Percentiles rank a stretch among this genome's conserved stretches.
phyloP scores from a whole-genome alignment of 1,140 invertebrate genomes.

The Trichogramma pretiosum region DNA sequence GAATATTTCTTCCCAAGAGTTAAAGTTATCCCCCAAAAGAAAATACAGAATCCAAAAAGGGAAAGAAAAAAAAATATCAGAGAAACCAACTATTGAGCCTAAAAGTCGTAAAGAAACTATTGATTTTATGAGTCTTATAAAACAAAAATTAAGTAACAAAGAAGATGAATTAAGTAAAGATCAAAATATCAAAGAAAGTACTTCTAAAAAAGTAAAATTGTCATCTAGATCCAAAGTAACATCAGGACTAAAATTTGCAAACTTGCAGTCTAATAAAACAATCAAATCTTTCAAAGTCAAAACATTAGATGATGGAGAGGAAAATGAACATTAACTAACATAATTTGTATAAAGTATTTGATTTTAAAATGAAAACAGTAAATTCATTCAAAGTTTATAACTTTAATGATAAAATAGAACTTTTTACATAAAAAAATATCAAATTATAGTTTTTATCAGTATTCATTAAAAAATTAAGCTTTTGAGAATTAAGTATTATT shows the following conservation, averaged over 20 bases:
- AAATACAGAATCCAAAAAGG: background rate
- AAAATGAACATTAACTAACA: too few relatives aligned
- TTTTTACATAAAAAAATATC: background rate
- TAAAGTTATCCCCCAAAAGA: constrained; percentile 5
- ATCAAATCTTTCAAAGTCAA: background rate
- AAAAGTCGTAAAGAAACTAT: constrained; percentile 12
- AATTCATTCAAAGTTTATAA: too few relatives aligned
- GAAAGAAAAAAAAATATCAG: constrained; percentile 5
- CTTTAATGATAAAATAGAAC: too few relatives aligned
- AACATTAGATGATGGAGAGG: too few relatives aligned
- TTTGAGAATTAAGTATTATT: too few relatives aligned
- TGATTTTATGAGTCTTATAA: constrained; percentile 37
- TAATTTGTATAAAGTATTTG: too few relatives aligned
- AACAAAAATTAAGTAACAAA: constrained; percentile 26
- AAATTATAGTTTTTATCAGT: too few relatives aligned
- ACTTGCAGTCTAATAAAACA: constrained; percentile 14
- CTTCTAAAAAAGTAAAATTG: background rate
- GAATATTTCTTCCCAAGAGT: background rate
- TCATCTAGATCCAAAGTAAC: constrained; percentile 4
- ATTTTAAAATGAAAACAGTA: too few relatives aligned
- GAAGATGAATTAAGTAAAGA: constrained; percentile 17
- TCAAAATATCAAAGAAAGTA: constrained; percentile 4
- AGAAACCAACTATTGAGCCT: background rate
- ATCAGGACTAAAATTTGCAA: constrained; percentile 22
- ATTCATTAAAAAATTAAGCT: too few relatives aligned